Percentiles rank a stretch among this genome's conserved stretches.
Conservation (phyloP, 2,888 invertebrate species). For the Hyles lineata region DNA sequence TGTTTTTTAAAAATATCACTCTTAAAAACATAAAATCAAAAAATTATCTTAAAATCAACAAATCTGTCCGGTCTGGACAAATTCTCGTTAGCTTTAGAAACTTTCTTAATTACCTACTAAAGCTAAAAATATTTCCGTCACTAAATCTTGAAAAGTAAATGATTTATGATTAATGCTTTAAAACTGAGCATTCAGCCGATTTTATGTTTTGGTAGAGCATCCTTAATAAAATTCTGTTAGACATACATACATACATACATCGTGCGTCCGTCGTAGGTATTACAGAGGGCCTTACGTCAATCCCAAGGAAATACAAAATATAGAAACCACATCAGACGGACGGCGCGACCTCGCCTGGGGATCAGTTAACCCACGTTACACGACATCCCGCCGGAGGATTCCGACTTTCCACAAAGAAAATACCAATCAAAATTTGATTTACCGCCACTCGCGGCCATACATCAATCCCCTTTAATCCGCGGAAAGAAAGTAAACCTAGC, state of each 20-base stretch:
- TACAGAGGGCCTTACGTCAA: constrained; percentile 53
- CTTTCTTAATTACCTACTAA: too few relatives aligned
- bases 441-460: constrained; percentile 83
- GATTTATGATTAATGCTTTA: too few relatives aligned
- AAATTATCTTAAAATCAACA: too few relatives aligned
- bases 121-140: too few relatives aligned
- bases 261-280: constrained; percentile 30
- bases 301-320: constrained; percentile 66
- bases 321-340: constrained; percentile 69
- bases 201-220: neutral
- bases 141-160: too few relatives aligned
- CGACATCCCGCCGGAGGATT: constrained; percentile 69
- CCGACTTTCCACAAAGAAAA: constrained; percentile 83
- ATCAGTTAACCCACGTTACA: constrained; percentile 81
- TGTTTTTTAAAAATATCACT: neutral
- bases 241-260: constrained; percentile 2
- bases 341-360: constrained; percentile 67
- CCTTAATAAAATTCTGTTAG: constrained; percentile 2
- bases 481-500: constrained; percentile 68
- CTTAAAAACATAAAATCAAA: too few relatives aligned
- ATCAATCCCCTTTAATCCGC: constrained; percentile 81
- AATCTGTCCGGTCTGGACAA: too few relatives aligned
- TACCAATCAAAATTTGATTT: constrained; percentile 85
- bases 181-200: too few relatives aligned
- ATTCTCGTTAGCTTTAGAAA: too few relatives aligned